Conservation (phyloP, 1,140 invertebrate genomes). For the Lordiphosa clarofinis region DNA sequence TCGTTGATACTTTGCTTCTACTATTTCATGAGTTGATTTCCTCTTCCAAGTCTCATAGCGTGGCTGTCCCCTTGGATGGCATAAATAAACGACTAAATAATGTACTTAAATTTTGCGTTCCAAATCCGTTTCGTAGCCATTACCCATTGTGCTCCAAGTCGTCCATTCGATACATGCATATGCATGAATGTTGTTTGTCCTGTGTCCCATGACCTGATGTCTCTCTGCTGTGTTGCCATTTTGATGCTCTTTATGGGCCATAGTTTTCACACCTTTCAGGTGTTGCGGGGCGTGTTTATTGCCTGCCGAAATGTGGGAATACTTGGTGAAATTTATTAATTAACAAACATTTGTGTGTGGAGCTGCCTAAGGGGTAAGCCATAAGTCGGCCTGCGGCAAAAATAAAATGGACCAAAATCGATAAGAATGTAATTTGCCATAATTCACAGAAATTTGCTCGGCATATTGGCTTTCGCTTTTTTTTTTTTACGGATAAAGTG, state of each 20-base stretch:
- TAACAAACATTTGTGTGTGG: too few species aligned
- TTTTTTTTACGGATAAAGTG: slow-evolving; percentile 9
- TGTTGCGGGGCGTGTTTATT: slow-evolving; percentile 26
- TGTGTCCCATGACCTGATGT: slow-evolving; percentile 13
- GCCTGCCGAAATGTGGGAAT: neutral
- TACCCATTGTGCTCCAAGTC: too few species aligned
- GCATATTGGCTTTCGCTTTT: slow-evolving; percentile 61
- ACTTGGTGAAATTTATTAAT: neutral
- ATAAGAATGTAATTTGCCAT: slow-evolving; percentile 78
- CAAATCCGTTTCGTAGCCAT: too few species aligned
- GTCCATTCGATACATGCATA: neutral
- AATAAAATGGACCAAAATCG: slow-evolving; percentile 63
- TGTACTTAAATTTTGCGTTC: too few species aligned
- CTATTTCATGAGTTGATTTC: too few species aligned
- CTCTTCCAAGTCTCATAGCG: too few species aligned
- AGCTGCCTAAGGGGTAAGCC: too few species aligned
- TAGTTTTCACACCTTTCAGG: slow-evolving; percentile 43
- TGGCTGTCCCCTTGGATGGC: too few species aligned
- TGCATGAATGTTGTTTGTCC: neutral
- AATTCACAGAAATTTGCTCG: slow-evolving; percentile 76
- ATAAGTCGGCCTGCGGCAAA: neutral
- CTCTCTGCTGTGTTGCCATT: slow-evolving; percentile 13
- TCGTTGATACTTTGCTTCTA: too few species aligned
- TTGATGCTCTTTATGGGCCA: slow-evolving; percentile 2
- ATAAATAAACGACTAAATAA: too few species aligned